These are phyloP conservation scores for Xiphydria camelus DNA, from an alignment of 2,888 invertebrate genomes.

Conservation along the genomic window DNA sequence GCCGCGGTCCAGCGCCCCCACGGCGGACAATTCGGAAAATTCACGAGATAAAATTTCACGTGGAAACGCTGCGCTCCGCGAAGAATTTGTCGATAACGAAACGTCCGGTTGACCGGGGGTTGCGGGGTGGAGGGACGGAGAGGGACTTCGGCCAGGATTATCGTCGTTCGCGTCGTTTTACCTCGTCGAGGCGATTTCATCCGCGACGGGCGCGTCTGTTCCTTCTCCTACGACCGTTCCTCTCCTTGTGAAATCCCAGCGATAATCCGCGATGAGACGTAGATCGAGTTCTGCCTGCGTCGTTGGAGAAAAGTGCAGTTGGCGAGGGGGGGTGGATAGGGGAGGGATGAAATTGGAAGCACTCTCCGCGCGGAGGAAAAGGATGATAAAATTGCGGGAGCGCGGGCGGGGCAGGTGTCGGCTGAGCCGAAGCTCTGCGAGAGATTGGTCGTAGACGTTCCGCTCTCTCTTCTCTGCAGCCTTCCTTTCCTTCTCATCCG, in stretches of 20 bases:
- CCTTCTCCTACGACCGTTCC: no score
- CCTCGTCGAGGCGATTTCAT: no score
- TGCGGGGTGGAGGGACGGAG: no score
- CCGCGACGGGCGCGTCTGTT: no score
- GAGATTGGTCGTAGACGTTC: no score
- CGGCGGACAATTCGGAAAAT: slow-evolving; percentile 4
- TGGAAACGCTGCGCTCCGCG: neutral
- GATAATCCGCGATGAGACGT: slow-evolving; percentile 56
- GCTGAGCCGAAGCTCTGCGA: slow-evolving; percentile 47
- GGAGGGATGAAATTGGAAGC: slow-evolving; percentile 49
- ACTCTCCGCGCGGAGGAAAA: slow-evolving; percentile 38
- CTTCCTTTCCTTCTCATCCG: no score
- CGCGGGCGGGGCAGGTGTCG: slow-evolving; percentile 49
- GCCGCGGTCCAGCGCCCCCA: slow-evolving; percentile 6
- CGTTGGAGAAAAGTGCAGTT: slow-evolving; percentile 25
- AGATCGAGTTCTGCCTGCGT: slow-evolving; percentile 50
- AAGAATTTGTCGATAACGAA: neutral
- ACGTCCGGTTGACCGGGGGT: neutral
- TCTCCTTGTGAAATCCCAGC: slow-evolving; percentile 48
- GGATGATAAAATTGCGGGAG: slow-evolving; percentile 53
- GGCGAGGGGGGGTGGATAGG: slow-evolving; percentile 24
- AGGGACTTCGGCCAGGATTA: no score
- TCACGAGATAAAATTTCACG: slow-evolving; percentile 3
- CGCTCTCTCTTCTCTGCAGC: no score
- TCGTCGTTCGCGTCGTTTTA: no score